A percentile compares a stretch with the other conserved stretches of the same genome.
These are phyloP conservation scores for Omphaloscelis lunosa DNA, from an alignment of 2,888 invertebrate species.

Conservation along the genomic window DNA sequence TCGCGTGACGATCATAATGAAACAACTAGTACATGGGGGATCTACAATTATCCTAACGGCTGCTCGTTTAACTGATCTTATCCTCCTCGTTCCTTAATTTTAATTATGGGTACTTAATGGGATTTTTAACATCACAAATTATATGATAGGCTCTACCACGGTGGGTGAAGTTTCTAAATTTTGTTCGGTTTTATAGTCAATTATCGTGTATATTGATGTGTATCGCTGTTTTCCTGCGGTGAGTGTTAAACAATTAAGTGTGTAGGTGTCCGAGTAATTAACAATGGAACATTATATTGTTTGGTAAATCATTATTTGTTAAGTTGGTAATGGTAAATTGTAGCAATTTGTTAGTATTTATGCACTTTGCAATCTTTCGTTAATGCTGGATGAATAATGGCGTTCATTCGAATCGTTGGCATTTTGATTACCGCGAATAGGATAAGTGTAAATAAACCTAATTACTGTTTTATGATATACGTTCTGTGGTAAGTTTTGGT, in stretches of 20 bases:
- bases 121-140: slow-evolving; percentile 65
- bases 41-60: slow-evolving; percentile 65
- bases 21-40: slow-evolving; percentile 61
- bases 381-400: neutral
- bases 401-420: neutral
- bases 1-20: slow-evolving; percentile 66
- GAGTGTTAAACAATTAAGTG: slow-evolving; percentile 38
- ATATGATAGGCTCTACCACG: slow-evolving; percentile 25
- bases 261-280: slow-evolving; percentile 46
- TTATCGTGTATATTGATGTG: slow-evolving; percentile 52
- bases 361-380: slow-evolving; percentile 9
- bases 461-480: neutral
- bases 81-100: slow-evolving; percentile 61
- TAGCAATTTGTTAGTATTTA: slow-evolving; percentile 17
- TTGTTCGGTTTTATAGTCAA: slow-evolving; percentile 49
- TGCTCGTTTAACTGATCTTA: slow-evolving; percentile 60
- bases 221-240: slow-evolving; percentile 41
- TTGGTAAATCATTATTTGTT: slow-evolving; percentile 18
- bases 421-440: neutral
- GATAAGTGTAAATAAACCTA: neutral
- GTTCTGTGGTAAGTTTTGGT: neutral
- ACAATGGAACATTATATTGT: slow-evolving; percentile 31
- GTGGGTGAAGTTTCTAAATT: slow-evolving; percentile 6
- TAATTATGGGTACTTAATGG: slow-evolving; percentile 61
- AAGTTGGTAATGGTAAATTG: slow-evolving; percentile 30